A percentile compares a stretch with the other conserved stretches of the same genome.
Conservation (phyloP, 1,140 invertebrate species). For the Melanaphis sacchari region DNA sequence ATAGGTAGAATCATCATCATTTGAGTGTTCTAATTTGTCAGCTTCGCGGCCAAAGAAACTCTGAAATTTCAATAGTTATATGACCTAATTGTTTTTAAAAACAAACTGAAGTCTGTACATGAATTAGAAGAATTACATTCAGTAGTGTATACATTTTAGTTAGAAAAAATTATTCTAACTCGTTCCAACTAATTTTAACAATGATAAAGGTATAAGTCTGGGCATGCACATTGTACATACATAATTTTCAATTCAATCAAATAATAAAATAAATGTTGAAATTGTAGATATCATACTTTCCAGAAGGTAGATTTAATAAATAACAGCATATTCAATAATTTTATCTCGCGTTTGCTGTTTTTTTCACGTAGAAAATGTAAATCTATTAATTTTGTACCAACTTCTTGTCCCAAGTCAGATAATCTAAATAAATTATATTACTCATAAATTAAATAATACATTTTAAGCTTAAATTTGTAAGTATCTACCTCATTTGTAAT, state of each 20-base stretch:
- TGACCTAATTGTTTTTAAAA: background rate
- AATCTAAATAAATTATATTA: constrained; percentile 69
- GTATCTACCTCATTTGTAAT: constrained; percentile 85
- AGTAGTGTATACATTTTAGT: background rate
- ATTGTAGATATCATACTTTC: constrained; percentile 75
- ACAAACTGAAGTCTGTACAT: background rate
- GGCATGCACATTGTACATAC: background rate
- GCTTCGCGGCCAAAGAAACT: constrained; percentile 97
- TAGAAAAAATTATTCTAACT: background rate
- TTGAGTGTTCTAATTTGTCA: constrained; percentile 97
- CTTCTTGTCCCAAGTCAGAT: constrained; percentile 92
- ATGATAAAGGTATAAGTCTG: background rate
- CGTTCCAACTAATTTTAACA: background rate
- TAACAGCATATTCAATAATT: constrained; percentile 91
- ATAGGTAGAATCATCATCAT: constrained; percentile 97
- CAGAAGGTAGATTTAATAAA: constrained; percentile 97
- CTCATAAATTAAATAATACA: background rate
- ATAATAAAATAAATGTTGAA: background rate
- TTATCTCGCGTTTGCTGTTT: constrained; percentile 93
- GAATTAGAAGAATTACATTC: background rate
- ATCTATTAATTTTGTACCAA: constrained; percentile 92
- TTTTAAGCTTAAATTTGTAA: constrained; percentile 19
- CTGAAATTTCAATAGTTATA: constrained; percentile 65
- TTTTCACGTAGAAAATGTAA: constrained; percentile 92
- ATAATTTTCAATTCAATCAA: background rate